Evolutionary conservation across 1,140 invertebrate species (phyloP), one percentile per base, ranked within the genome.

Genomic region (Meteorus sp.): DNA sequence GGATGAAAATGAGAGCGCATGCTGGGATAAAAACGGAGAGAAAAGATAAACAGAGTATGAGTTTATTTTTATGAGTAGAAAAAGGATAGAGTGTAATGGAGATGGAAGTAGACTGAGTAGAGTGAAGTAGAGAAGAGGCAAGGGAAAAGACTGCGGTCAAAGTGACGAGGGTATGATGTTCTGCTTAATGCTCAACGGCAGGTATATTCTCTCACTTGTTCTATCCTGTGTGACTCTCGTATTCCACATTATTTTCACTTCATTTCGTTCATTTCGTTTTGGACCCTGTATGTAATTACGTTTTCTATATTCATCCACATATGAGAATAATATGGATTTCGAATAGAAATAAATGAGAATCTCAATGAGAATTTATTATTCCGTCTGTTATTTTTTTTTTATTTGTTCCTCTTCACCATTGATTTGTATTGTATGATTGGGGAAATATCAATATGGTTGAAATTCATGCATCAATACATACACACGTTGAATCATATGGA

Each of bases 121-220:
- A 35, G 43, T 41, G 9, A 51, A 25, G 35, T 48, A 8, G 31
- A 31, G 51, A n/a, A 25, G 54, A 47, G 25, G 56, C 60, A 57
- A 63, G 27, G 13, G 47, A 50, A 51, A 65, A 60, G 61, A 52
- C 64, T 67, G 68, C 33, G 56, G 73, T 70, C 73, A 72, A 72
- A 77, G 71, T 78, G 76, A 78, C 73, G 75, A 77, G 76, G 76
- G 76, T 78, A 77, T 75, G 74, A 77, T 75, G 75, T 75, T 77
- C 69, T 70, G 70, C 75, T 77, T 75, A 78, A 76, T 77, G 74
- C 74, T 73, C 70, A 73, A 70, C 73, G 71, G 75, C 76, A 78
- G 76, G 75, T 78, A 78, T 74, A 76, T 64, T 64, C 64, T 69
- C 67, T 71, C 64, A 66, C 65, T 66, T 67, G 59, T 64, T 71